Base-by-base conservation (phyloP, 2,797 vertebrate species). In the Melanotaenia boesemani region DNA sequence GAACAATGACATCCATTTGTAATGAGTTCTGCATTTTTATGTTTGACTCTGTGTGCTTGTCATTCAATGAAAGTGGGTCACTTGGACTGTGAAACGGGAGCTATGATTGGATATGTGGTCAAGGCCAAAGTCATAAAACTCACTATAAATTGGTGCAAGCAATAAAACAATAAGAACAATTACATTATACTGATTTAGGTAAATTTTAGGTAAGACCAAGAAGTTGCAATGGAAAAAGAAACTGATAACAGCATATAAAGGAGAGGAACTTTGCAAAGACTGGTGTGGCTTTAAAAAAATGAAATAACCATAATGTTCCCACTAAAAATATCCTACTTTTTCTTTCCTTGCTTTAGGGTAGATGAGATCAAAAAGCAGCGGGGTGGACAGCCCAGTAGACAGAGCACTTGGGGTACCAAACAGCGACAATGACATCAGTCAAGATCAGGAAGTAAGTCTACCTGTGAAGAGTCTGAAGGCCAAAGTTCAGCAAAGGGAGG, bases 281-380 rank as follows among this genome's bases (percentile, higher is more conserved):
- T 41, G 39, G 12, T 41, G 39, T 41, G 12, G 39, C 4, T 36
- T 39, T 11, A 39, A 39, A 5, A 41, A 41, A 41, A 13, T 15
- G 39, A 12, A 44, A 44, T 5, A 44, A 44, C 41, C 44, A 46
- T n/a, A 50, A 50, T 11, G 9, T 48, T 48, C 7, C 46, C 20
- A 8, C 6, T 48, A 10, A 48, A 20, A 46, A 46, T 46, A 6
- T 46, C 44, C 44, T 48, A 20, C 7, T 10, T 48, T 50, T 22
- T 50, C n/a, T 50, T 22, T 50, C 69, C 39, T 90, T 66, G 61
- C 6, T 91, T 50, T 90, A 97, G 96, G 92, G 89, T 84, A 89
- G 80, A 99, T 99, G 98, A 96, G 97, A 90, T 98, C 98, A 85
- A 96, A 96, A 95, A 96, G 95, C 92, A 96, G 94, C 72, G 91